Evolutionary conservation across 2,113 vertebrate species (phyloP).

Genomic region (Monarcha castaneiventris): DNA sequence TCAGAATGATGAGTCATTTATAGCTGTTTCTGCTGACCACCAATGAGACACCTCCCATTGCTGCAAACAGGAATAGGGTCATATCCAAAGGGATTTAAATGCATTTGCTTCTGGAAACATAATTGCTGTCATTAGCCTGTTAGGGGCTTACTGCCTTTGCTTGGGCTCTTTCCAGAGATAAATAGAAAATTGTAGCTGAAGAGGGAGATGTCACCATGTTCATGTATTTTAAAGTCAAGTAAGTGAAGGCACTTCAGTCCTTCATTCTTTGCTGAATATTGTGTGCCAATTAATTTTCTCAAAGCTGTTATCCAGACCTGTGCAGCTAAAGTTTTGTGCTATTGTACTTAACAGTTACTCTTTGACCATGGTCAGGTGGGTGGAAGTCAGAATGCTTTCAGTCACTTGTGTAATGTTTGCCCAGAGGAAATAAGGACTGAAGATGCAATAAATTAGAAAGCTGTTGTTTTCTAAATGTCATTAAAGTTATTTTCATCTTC

Average conservation of each 20-base stretch:
- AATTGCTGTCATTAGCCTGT: background rate
- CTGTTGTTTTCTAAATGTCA: background rate
- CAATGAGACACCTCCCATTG: background rate
- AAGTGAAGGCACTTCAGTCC: background rate
- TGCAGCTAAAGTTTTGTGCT: background rate
- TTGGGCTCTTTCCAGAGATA: background rate
- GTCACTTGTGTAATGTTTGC: background rate
- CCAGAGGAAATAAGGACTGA: background rate
- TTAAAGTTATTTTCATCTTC: background rate
- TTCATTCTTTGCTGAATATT: background rate
- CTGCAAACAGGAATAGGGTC: background rate
- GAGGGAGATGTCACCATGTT: background rate
- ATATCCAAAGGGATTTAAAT: background rate
- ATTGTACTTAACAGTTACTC: background rate
- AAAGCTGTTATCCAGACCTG: background rate
- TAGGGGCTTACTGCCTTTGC: background rate
- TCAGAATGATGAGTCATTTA: background rate
- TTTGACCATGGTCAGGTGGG: background rate
- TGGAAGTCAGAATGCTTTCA: background rate
- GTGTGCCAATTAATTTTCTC: background rate
- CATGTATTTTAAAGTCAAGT: background rate
- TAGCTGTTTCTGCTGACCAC: background rate
- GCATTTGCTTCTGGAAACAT: background rate
- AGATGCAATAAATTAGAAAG: background rate
- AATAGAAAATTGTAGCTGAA: background rate